These are phyloP conservation scores for Procapra przewalskii DNA, from an alignment of 2,113 vertebrate genomes.

Conservation along the genomic window DNA sequence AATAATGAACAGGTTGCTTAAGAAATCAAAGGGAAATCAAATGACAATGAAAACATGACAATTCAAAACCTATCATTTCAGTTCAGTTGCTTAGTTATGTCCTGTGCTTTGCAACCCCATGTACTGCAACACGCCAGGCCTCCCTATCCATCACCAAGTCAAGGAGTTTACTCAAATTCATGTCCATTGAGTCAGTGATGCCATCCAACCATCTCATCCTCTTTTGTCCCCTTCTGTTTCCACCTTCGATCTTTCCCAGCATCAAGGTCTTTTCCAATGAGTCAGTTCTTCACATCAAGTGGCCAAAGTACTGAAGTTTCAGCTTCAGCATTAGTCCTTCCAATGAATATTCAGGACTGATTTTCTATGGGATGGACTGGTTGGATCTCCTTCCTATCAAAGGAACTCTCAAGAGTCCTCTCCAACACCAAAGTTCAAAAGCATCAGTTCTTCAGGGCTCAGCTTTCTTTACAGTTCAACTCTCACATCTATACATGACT, in stretches of 20 bases:
- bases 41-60: neutral
- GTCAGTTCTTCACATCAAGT: neutral
- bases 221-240: neutral
- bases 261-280: neutral
- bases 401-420: neutral
- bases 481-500: neutral
- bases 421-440: neutral
- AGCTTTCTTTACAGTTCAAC: neutral
- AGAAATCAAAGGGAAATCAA: neutral
- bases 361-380: neutral
- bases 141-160: neutral
- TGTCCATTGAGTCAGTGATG: neutral
- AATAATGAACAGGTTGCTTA: neutral
- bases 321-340: neutral
- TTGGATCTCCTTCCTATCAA: neutral
- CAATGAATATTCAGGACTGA: neutral
- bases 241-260: neutral
- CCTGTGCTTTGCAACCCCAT: neutral
- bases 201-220: neutral
- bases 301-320: neutral
- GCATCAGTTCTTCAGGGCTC: neutral
- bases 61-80: neutral
- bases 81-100: neutral
- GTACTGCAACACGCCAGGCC: neutral
- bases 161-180: neutral